Conservation (phyloP, 2,113 vertebrate genomes). For the Proteles cristata region DNA sequence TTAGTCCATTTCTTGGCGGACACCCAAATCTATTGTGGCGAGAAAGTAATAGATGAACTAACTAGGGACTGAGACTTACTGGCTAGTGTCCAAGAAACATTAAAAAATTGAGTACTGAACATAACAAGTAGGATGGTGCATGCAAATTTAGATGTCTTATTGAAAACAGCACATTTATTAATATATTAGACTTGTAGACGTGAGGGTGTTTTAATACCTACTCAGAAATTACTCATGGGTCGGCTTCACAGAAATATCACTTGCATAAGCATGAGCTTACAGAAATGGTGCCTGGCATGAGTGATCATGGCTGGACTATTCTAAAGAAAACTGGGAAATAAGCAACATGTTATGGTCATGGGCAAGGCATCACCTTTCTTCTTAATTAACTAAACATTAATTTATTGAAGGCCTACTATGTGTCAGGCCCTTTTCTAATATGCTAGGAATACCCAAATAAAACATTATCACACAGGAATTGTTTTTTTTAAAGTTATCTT, state of each 20-base stretch:
- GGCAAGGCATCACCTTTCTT: background rate
- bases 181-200: slow-evolving; percentile 84
- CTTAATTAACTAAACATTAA: background rate
- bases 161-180: slow-evolving; percentile 89
- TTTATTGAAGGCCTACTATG: background rate
- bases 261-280: slow-evolving; percentile 68
- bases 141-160: slow-evolving; percentile 89
- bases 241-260: slow-evolving; percentile 74
- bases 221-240: slow-evolving; percentile 80
- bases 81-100: slow-evolving; percentile 89
- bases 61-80: slow-evolving; percentile 88
- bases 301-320: background rate
- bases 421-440: background rate
- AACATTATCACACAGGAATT: background rate
- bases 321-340: slow-evolving; percentile 17
- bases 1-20: slow-evolving; percentile 87
- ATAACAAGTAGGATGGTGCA: slow-evolving; percentile 88
- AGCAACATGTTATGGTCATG: background rate
- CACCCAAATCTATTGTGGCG: slow-evolving; percentile 88
- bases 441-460: background rate
- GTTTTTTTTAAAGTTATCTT: background rate
- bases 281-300: slow-evolving; percentile 49
- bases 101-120: slow-evolving; percentile 86
- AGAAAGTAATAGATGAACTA: slow-evolving; percentile 91
- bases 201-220: slow-evolving; percentile 81